These are phyloP conservation scores for Actinernus sp. DNA, from an alignment of 92 coral and sea anemone genomes.

Conservation along the genomic window DNA sequence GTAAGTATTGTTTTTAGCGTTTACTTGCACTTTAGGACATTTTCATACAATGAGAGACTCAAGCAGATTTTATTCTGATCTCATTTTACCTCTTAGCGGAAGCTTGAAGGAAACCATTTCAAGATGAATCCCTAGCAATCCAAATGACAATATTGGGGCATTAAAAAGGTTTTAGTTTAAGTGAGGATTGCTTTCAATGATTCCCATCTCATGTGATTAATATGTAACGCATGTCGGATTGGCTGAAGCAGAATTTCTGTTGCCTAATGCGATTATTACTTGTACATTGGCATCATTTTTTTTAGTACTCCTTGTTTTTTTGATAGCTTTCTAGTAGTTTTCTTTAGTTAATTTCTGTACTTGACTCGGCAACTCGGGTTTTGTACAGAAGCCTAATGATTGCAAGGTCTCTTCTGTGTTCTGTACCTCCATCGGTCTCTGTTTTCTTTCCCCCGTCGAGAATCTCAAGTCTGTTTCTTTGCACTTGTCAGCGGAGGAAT, in stretches of 20 bases:
- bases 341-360: neutral
- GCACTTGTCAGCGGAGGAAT: conserved; percentile 10
- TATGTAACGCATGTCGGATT: conserved; percentile 77
- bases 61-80: conserved; percentile 83
- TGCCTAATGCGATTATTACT: conserved; percentile 79
- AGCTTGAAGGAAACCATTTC: conserved; percentile 70
- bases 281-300: conserved; percentile 37
- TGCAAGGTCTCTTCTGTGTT: too few relatives aligned
- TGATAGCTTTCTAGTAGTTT: conserved; percentile 11
- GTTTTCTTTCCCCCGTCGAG: too few relatives aligned
- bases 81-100: conserved; percentile 93
- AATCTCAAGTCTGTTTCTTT: conserved; percentile 1
- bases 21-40: conserved; percentile 93
- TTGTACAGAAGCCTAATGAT: too few relatives aligned
- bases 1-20: conserved; percentile 75
- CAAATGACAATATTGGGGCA: conserved; percentile 85
- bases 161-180: conserved; percentile 82
- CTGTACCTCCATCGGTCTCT: too few relatives aligned
- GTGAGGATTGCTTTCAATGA: conserved; percentile 92
- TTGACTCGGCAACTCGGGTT: too few relatives aligned
- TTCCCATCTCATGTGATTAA: conserved; percentile 77
- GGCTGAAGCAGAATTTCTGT: conserved; percentile 62
- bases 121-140: conserved; percentile 74
- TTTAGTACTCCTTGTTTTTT: conserved; percentile 32
- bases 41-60: conserved; percentile 85